Evolutionary conservation across 1,140 invertebrate genomes (phyloP).

Genomic region (Drosophila willistoni): DNA sequence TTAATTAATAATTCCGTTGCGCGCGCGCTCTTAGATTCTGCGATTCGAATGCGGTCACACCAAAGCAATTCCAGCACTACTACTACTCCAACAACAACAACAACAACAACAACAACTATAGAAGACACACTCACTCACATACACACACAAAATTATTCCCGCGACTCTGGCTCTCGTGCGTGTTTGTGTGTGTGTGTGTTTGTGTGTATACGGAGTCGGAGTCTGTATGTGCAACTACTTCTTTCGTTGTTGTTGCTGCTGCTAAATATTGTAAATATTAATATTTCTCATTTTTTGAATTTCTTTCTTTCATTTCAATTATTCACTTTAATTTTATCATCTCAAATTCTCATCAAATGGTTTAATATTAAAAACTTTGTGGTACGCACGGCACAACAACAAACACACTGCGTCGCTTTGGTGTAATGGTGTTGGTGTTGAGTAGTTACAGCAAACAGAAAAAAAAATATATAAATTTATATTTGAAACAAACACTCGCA

Average conservation of each 20-base stretch:
- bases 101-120: background rate
- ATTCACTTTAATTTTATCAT: constrained; percentile 2
- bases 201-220: constrained; percentile 33
- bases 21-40: constrained; percentile 50
- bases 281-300: constrained; percentile 2
- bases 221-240: constrained; percentile 4
- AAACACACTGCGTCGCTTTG: constrained; percentile 16
- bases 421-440: constrained; percentile 20
- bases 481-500: constrained; percentile 16
- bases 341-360: constrained; percentile 15
- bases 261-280: constrained; percentile 19
- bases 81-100: background rate
- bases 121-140: constrained; percentile 34
- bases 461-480: constrained; percentile 1
- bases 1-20: constrained; percentile 19
- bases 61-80: constrained; percentile 45
- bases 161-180: constrained; percentile 22
- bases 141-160: constrained; percentile 37
- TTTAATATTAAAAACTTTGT: constrained; percentile 44
- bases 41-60: constrained; percentile 36
- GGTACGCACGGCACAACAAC: constrained; percentile 40
- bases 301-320: constrained; percentile 5
- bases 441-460: constrained; percentile 17
- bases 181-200: background rate
- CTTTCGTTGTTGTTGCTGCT: no score